Evolutionary conservation across 2,797 vertebrate species (phyloP).

Genomic region (Sardinella longiceps): DNA sequence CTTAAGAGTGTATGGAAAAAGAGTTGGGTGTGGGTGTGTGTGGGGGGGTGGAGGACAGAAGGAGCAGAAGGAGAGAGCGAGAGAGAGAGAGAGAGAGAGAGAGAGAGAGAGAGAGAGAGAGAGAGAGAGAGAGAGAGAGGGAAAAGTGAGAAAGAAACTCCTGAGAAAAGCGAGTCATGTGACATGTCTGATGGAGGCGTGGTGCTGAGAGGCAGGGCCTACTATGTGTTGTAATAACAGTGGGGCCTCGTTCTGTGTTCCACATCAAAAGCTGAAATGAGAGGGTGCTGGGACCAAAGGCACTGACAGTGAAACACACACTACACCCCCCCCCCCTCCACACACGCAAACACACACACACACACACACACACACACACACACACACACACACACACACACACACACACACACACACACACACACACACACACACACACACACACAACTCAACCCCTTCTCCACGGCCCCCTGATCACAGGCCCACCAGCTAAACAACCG

Average conservation of each 20-base stretch:
- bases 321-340: not conserved
- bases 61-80: not conserved
- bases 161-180: not conserved
- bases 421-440: not conserved
- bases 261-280: constrained; percentile 50
- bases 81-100: not conserved
- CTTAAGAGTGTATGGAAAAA: not conserved
- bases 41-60: too few relatives aligned
- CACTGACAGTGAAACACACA: constrained; percentile 38
- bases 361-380: not conserved
- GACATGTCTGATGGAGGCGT: too few relatives aligned
- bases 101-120: not conserved
- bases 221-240: constrained; percentile 41
- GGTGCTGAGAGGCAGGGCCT: constrained; percentile 15
- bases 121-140: not conserved
- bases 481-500: constrained; percentile 35
- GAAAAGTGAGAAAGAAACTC: not conserved
- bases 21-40: too few relatives aligned
- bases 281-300: constrained; percentile 31
- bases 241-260: constrained; percentile 29
- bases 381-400: not conserved
- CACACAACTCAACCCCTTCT: not conserved
- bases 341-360: not conserved
- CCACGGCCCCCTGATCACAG: constrained; percentile 36
- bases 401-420: too few relatives aligned